Evolutionary conservation across 1,140 invertebrate genomes (phyloP).

Genomic region (Ostrea edulis): DNA sequence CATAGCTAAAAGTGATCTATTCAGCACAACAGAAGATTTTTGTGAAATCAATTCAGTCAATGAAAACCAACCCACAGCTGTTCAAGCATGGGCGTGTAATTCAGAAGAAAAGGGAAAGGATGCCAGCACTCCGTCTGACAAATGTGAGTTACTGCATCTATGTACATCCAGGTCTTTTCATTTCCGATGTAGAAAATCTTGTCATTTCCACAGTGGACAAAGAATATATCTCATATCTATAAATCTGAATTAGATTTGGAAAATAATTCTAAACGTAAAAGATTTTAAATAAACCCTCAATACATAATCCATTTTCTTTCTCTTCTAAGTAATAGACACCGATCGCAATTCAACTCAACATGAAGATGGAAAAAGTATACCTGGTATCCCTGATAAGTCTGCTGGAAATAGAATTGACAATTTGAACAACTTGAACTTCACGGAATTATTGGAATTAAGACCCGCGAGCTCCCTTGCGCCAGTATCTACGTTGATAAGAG

Average conservation of each 20-base stretch:
- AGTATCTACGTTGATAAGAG: background rate
- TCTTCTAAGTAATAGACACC: background rate
- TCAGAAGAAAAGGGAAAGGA: background rate
- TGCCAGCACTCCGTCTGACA: background rate
- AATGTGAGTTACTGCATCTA: background rate
- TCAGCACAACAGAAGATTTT: background rate
- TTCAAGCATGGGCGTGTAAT: background rate
- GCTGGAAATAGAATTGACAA: background rate
- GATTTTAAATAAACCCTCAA: no score
- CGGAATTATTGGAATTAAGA: background rate
- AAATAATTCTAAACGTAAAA: no score
- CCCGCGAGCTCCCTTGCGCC: background rate
- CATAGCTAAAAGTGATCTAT: background rate
- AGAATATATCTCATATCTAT: background rate
- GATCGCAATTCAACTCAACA: background rate
- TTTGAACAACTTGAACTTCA: background rate
- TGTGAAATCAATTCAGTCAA: background rate
- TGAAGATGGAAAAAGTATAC: background rate
- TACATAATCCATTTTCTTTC: background rate
- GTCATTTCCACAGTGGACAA: no score
- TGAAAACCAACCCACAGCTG: background rate
- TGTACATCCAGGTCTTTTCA: background rate
- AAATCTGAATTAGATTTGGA: background rate
- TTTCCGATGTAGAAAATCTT: background rate
- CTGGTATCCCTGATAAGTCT: background rate